Percentiles rank a stretch among this genome's conserved stretches.
Conservation (phyloP, 2,113 vertebrate species). For the human (Homo sapiens) region DNA sequence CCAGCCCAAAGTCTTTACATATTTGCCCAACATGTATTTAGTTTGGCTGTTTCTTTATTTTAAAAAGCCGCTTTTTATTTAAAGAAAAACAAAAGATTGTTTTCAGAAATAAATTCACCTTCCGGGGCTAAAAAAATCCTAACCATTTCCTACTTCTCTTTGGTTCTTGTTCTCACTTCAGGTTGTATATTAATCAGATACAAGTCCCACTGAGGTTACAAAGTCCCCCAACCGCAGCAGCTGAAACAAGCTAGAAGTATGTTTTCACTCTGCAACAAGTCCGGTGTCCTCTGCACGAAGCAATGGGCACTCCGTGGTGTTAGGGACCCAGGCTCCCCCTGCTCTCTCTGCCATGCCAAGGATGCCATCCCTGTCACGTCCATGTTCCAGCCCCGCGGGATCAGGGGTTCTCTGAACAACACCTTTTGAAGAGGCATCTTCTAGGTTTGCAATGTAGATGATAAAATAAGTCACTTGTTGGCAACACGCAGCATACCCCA, state of each 20-base stretch:
- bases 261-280: not conserved
- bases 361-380: not conserved
- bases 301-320: accelerated
- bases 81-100: not conserved
- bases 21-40: not conserved
- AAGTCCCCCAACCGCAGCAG: no score
- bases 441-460: not conserved
- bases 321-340: not conserved
- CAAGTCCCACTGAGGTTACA: not conserved
- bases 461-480: not conserved
- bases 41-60: not conserved
- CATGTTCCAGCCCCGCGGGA: no score
- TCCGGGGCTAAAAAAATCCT: not conserved
- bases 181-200: not conserved
- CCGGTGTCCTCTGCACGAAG: not conserved
- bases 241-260: not conserved
- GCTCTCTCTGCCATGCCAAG: not conserved
- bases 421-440: not conserved
- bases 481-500: no score
- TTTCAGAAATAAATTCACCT: not conserved
- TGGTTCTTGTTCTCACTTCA: not conserved
- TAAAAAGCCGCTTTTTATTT: not conserved
- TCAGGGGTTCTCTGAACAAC: not conserved
- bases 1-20: not conserved
- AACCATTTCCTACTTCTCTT: not conserved